A percentile compares a stretch with the other conserved stretches of the same genome.
These are phyloP conservation scores for Chloropsis cyanopogon DNA, from an alignment of 2,113 vertebrate genomes.

Conservation along the genomic window DNA sequence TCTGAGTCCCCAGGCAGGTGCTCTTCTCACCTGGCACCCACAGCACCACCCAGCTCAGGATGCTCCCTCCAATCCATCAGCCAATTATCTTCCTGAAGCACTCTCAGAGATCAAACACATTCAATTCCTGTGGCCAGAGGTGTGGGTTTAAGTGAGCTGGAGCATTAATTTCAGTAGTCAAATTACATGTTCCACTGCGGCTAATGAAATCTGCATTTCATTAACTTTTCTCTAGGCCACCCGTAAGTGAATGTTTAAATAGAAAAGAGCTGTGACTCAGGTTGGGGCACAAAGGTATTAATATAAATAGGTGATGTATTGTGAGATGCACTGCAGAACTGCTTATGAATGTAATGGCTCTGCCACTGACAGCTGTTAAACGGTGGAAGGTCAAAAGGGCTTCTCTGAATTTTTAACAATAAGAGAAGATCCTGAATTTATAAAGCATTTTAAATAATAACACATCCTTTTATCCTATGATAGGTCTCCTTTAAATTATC, in stretches of 20 bases:
- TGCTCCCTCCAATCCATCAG: not conserved
- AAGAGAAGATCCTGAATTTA: not conserved
- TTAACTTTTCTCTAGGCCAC: slow-evolving; percentile 21
- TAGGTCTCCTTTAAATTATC: not conserved
- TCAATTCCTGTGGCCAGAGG: not conserved
- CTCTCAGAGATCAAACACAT: slow-evolving; percentile 8
- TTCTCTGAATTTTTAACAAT: not conserved
- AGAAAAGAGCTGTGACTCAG: not conserved
- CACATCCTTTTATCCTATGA: not conserved
- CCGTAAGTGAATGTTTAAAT: not conserved
- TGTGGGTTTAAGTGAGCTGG: not conserved
- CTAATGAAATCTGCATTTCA: slow-evolving; percentile 30
- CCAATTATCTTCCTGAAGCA: slow-evolving; percentile 10
- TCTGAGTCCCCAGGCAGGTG: not conserved
- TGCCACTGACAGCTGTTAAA: not conserved
- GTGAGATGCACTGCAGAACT: not conserved
- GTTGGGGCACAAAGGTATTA: not conserved
- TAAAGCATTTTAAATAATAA: not conserved
- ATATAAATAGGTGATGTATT: not conserved
- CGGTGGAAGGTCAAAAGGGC: not conserved
- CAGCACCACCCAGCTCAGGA: not conserved
- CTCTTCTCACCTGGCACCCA: not conserved
- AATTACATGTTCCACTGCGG: not conserved
- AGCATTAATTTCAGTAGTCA: not conserved
- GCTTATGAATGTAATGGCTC: not conserved